These are phyloP conservation scores for Microcebus jonahi DNA, from an alignment of 2,113 vertebrate species.

Conservation along the genomic window DNA sequence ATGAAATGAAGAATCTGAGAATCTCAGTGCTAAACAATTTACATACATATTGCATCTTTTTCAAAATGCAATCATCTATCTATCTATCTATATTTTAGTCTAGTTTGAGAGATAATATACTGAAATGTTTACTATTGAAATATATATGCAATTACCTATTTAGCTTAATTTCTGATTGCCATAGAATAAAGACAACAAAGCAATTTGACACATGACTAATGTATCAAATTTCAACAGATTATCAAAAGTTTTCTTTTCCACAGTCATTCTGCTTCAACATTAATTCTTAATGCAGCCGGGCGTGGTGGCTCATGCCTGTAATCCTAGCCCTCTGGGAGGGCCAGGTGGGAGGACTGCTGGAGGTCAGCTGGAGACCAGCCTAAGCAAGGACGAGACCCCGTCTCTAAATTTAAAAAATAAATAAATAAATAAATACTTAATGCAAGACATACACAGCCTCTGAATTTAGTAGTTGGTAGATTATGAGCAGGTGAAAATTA, in stretches of 20 bases:
- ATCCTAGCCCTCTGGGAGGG: too few relatives aligned
- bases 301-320: too few relatives aligned
- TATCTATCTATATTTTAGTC: neutral
- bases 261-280: neutral
- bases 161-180: neutral
- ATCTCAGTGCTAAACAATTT: neutral
- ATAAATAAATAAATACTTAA: neutral
- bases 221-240: neutral
- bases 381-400: too few relatives aligned
- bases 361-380: too few relatives aligned
- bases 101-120: neutral
- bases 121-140: too few relatives aligned
- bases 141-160: neutral
- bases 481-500: neutral
- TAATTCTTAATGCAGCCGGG: neutral
- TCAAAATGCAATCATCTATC: neutral
- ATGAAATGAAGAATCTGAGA: neutral
- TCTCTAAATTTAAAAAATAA: too few relatives aligned
- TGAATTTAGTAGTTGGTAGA: neutral
- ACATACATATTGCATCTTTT: rapidly evolving
- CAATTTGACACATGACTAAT: too few relatives aligned
- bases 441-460: neutral
- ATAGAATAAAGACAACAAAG: neutral
- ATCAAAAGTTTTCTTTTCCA: neutral
- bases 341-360: too few relatives aligned